Base-by-base conservation (phyloP, 2,797 vertebrate species). In the Melopsittacus undulatus region DNA sequence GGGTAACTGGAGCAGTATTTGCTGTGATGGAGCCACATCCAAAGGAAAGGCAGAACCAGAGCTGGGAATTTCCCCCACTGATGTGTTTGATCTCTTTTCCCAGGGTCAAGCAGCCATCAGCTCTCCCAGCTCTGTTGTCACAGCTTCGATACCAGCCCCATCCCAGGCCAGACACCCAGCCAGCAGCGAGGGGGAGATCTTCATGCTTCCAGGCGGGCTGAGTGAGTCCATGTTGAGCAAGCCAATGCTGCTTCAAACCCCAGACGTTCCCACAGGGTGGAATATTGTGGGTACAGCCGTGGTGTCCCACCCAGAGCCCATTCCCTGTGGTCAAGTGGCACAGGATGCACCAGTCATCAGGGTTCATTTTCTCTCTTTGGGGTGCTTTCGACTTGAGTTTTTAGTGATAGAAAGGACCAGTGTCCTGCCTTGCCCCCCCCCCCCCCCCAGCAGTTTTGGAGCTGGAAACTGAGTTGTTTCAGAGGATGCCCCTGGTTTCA, bases 161-260 rank as follows among this genome's bases (percentile, higher is more conserved):
- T 32, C 66, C 46, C 96, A 51, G 81, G 34, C 73, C 49, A 83
- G 88, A 49, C 57, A 62, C 26, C 46, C 73, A 18, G 62, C 95
- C 46, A 27, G 89, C 63, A 32, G 78, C 19, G 88, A 97, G 42
- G 98, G 97, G 11, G 98, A 98, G 10, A 94, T 98, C 92, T 98
- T 98, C 97, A 98, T 96, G 85, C 98, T 99, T 61, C 99, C 98
- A 23, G 99, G 99, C 96, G 97, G 98, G 70, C 97, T 99, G 80
- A 97, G 98, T 99, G 95, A 98, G 98, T 98, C 81, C 73, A 91
- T 43, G 20, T 27, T 29, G 49, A 74, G 57, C 49, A 40, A 49
- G 4, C 34, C 67, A 63, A 23, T 2, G 11, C 29, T 76, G 56
- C 64, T 59, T 49, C 6, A 9, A 51, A 61, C 22, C 56, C 56